Evolutionary conservation across 2,888 invertebrate genomes (phyloP).

Genomic region (Agonum fuliginosum): DNA sequence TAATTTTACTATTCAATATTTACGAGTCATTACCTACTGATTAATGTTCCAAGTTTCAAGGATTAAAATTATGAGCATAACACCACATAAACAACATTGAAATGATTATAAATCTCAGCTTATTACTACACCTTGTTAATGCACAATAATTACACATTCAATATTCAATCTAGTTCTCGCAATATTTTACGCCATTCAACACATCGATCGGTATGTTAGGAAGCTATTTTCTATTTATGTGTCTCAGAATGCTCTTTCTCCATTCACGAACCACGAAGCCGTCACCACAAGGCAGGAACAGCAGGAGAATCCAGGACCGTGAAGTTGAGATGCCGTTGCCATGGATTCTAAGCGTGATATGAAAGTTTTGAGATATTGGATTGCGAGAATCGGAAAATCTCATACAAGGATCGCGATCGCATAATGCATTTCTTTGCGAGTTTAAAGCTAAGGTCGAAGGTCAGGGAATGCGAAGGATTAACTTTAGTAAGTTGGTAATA

Average conservation of each 20-base stretch:
- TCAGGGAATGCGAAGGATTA: too few relatives aligned
- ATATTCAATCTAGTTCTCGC: not conserved
- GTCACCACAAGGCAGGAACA: not conserved
- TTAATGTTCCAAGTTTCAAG: not conserved
- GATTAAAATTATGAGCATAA: not conserved
- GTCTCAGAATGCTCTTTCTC: not conserved
- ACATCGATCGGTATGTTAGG: conserved; percentile 9
- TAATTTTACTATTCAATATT: too few relatives aligned
- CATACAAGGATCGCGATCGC: not conserved
- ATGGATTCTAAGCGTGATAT: conserved; percentile 16
- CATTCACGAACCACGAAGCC: not conserved
- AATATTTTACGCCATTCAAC: not conserved
- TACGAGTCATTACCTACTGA: not conserved
- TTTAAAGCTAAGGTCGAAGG: too few relatives aligned
- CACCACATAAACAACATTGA: conserved; percentile 17
- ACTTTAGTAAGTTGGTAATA: too few relatives aligned
- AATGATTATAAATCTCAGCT: conserved; percentile 19
- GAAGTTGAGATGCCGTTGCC: not conserved
- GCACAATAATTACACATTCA: conserved; percentile 1
- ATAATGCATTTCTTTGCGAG: conserved; percentile 13
- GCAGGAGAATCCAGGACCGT: not conserved
- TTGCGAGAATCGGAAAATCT: conserved; percentile 10
- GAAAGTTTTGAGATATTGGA: conserved; percentile 19
- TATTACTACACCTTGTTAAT: conserved; percentile 1
- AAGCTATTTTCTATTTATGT: conserved; percentile 20